Evolutionary conservation across 2,888 invertebrate genomes (phyloP).

Genomic region (Pandemis cinnamomeana): DNA sequence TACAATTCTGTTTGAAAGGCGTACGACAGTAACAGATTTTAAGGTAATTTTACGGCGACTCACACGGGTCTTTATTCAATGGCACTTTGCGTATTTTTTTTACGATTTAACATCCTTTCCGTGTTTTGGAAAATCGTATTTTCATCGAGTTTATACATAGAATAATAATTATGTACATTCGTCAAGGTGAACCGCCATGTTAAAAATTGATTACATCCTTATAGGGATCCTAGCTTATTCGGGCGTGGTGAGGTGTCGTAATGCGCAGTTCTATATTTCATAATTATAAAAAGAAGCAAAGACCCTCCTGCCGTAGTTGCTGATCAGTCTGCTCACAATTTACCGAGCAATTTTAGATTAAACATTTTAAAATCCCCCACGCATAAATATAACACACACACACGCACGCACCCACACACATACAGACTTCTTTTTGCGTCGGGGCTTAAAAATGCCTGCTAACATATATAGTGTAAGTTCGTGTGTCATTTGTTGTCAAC

Average conservation of each 20-base stretch:
- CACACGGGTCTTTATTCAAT: not conserved
- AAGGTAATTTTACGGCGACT: not conserved
- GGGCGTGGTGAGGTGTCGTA: conserved; percentile 26
- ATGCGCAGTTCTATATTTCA: conserved; percentile 27
- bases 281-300: conserved; percentile 16
- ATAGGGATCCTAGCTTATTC: conserved; percentile 28
- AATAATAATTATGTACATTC: conserved; percentile 10
- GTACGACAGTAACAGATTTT: not conserved
- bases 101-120: not conserved
- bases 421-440: no score
- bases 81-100: not conserved
- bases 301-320: not conserved
- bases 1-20: not conserved
- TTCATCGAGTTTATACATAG: not conserved
- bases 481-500: no score
- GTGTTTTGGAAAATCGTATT: not conserved
- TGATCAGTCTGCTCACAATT: not conserved
- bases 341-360: no score
- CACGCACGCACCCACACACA: no score
- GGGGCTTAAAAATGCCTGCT: no score
- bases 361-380: no score
- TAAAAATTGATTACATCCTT: conserved; percentile 31
- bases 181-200: conserved; percentile 30
- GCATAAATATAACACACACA: no score
- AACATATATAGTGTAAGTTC: no score